phyloP scores from a whole-genome alignment of 2,888 invertebrate genomes.

The Liopterus haemorrhoidalis region DNA sequence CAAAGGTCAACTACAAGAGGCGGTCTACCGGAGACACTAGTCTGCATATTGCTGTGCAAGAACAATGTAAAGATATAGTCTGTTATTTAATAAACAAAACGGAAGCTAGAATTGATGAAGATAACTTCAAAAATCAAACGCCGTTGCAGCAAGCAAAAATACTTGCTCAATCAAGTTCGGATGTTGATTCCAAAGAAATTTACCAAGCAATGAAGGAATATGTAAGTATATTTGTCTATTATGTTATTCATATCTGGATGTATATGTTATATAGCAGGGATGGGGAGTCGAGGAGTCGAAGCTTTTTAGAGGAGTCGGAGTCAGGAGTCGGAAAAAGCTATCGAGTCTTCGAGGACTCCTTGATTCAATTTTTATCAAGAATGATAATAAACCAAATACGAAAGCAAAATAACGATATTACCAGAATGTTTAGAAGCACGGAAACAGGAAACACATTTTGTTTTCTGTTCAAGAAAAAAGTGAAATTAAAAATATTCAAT shows the following conservation, averaged over 20 bases:
- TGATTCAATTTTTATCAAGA: no score
- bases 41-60: conserved; percentile 60
- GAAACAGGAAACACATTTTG: no score
- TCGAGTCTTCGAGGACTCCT: no score
- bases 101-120: conserved; percentile 33
- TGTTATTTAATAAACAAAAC: conserved; percentile 49
- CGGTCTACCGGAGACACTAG: conserved; percentile 56
- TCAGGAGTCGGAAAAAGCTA: no score
- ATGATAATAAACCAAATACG: no score
- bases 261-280: background rate
- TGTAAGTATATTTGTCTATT: conserved; percentile 12
- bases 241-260: background rate
- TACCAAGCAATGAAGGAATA: conserved; percentile 8
- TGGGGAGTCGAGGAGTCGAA: no score
- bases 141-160: conserved; percentile 15
- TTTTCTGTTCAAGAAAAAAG: no score
- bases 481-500: no score
- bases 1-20: conserved; percentile 43
- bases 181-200: conserved; percentile 1
- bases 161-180: conserved; percentile 6
- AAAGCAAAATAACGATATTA: no score
- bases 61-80: conserved; percentile 48
- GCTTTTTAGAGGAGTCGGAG: no score
- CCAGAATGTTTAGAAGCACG: no score
- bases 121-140: conserved; percentile 16